Base-by-base conservation (phyloP, 2,888 invertebrate species). In the Eupelmus urozonus region DNA sequence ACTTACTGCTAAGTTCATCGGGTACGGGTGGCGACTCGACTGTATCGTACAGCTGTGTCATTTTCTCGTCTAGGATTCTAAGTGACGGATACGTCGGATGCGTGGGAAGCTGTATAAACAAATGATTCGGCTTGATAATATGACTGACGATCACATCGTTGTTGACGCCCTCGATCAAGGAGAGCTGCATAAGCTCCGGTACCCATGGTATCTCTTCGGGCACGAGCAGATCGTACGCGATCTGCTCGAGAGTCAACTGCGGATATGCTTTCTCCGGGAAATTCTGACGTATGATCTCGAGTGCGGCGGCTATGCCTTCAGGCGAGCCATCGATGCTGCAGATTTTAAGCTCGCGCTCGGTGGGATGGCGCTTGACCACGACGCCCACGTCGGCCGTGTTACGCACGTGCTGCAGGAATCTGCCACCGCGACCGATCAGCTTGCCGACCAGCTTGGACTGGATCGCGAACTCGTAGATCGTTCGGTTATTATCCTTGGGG, bases 91-190 rank as follows among this genome's bases (percentile, higher is more conserved):
- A 97, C 59, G 97, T 95, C 5, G 98, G 98, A 91, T 99, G 98
- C 78, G 97, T 94, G 2, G 97, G 98, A 90, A 98, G 96, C 90
- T 98, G 98, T 78, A 99, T 92, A 91, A 98, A 99, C 88, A 99
- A 92, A 89, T 97, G 97, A 57, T 95, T 95, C 69, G 97, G 96
- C 81, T 94, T 93, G 82, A 97, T 94, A 87, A 98, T 93, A 85
- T 96, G 95, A 87, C 96, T 96, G 85, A 99, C 93, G 81, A 95
- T 94, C 29, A 98, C 96, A 91, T 99, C 98, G 87, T 97, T 97
- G 89, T 96, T 96, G 71, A 98, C 95, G 65, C 96, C 96, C 90
- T 97, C 97, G 85, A 98, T 94, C 82, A 99, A 92, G 90, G 94
- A 94, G 85, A 98, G 92, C 94, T 96, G 91, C 66, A 91, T 85